A percentile compares a stretch with the other conserved stretches of the same genome.
phyloP scores from a whole-genome alignment of 2,113 vertebrate genomes.

The Heptranchias perlo region DNA sequence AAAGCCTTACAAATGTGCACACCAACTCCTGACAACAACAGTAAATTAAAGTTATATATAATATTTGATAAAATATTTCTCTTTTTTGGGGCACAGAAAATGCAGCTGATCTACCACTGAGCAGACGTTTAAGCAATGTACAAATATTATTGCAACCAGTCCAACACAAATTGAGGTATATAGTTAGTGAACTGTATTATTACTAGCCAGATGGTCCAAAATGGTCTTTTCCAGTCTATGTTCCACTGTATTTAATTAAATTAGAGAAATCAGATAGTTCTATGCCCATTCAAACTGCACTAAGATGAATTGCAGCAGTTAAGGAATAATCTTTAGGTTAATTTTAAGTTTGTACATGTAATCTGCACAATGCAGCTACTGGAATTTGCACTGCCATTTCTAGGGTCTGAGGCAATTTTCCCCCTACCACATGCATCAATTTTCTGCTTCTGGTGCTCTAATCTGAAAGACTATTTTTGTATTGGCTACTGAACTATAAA shows the following conservation, averaged over 20 bases:
- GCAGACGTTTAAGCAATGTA: not conserved
- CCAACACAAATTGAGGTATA: not conserved
- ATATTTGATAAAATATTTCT: not conserved
- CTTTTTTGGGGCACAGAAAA: not conserved
- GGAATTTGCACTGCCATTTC: not conserved
- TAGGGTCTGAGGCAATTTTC: not conserved
- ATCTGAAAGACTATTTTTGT: not conserved
- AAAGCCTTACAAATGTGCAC: not conserved
- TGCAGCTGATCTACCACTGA: not conserved
- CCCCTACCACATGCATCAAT: not conserved
- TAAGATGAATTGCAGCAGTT: not conserved
- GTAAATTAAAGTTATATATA: not conserved
- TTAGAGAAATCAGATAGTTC: not conserved
- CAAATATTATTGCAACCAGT: not conserved
- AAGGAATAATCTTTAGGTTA: not conserved
- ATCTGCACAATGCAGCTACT: not conserved
- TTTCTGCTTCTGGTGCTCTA: not conserved
- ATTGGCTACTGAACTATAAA: not conserved
- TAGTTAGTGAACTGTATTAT: not conserved
- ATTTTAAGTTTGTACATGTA: not conserved
- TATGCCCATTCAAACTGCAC: not conserved
- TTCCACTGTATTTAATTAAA: not conserved
- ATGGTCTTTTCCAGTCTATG: not conserved
- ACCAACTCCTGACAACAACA: not conserved
- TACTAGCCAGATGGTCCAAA: not conserved